Base-by-base conservation (phyloP, 1,140 invertebrate species). In the Gerris buenoi region DNA sequence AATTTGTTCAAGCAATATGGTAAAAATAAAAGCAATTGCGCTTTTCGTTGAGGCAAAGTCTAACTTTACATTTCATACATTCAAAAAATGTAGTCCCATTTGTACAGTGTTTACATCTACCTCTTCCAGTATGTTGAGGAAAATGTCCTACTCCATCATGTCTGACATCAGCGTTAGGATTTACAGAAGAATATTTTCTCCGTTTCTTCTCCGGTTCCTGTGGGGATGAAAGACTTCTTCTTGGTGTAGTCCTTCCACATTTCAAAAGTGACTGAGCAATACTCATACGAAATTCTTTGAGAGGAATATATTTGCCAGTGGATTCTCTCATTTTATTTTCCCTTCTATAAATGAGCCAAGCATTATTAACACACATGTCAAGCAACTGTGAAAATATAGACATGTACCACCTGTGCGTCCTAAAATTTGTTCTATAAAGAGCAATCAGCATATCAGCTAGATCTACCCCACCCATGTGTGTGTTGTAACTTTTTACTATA, bases 381-480 rank as follows among this genome's bases (percentile, higher is more conserved):
- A 66, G 15, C 13, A 66, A 25, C 15, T 66, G 65, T 18, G 18
- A 29, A 63, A 70, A 72, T 18, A 70, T 68, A 56, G 67, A n/a
- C 18, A 70, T 65, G 59, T 71, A 72, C 68, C 70, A 73, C 57
- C 63, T 65, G 28, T 71, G 65, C 5, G 67, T 58, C n/a, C 57
- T 66, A 15, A 72, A 62, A 18, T 33, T 27, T 46, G 68, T 72
- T 62, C 69, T 62, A 60, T 79, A 77, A 65, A 76, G 73, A 63
- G 74, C 74, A 69, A 79, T 74, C 70, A 79, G 74, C 68, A 75
- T 77, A 73, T 80, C 79, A 68, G 74, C 75, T 62, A 79, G 72
- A 69, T 77, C 75, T 15, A 76, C 75, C 29, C 73, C 74, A 64
- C 72, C 74, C 72, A 75, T 75, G 60, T 75, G 71, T 58, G 71